Evolutionary conservation across 2,113 vertebrate species (phyloP).

Genomic region (Nettapus auritus): DNA sequence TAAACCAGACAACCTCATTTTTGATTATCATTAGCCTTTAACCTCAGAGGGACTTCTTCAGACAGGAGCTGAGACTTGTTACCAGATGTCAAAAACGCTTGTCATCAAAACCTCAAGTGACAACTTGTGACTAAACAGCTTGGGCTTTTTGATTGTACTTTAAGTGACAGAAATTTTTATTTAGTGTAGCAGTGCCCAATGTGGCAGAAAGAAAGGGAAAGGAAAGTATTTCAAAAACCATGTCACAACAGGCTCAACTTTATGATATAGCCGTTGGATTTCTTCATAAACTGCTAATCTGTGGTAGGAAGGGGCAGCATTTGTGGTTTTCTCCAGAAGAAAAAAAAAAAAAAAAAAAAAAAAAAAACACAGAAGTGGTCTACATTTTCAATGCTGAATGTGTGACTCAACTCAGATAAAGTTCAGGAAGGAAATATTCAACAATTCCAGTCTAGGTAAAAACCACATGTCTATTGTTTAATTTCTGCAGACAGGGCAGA

Average conservation of each 20-base stretch:
- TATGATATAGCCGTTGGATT: background rate
- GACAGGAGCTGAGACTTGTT: constrained; percentile 36
- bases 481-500: background rate
- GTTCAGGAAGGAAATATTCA: background rate
- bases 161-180: constrained; percentile 17
- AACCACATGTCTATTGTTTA: background rate
- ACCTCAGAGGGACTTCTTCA: constrained; percentile 69
- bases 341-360: too few species aligned
- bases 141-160: constrained; percentile 17
- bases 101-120: constrained; percentile 33
- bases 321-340: background rate
- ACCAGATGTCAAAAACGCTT: constrained; percentile 19
- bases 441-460: background rate
- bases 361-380: background rate
- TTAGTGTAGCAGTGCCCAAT: background rate
- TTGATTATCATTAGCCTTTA: constrained; percentile 60
- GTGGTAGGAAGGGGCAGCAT: background rate
- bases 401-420: background rate
- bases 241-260: background rate
- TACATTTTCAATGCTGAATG: background rate
- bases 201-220: background rate
- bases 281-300: constrained; percentile 27
- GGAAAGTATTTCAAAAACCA: constrained; percentile 4
- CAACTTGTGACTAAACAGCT: background rate
- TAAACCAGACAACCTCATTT: constrained; percentile 55